Conservation (phyloP, 2,888 invertebrate species). For the Sinohyriopsis cumingii region DNA sequence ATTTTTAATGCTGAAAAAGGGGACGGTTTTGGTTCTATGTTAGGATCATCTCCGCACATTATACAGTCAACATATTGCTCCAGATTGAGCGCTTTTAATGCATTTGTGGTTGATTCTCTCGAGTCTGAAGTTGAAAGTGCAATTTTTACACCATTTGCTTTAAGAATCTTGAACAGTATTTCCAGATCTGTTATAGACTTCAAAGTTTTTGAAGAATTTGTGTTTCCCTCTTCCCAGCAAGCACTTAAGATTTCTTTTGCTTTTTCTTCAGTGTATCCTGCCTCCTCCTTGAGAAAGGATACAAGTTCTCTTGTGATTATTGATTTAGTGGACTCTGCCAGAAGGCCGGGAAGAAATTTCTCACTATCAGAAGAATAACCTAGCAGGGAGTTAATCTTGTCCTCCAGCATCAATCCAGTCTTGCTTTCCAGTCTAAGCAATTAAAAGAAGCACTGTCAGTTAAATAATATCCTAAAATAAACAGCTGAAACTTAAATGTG, state of each 20-base stretch:
- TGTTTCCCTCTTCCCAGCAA: constrained; percentile 64
- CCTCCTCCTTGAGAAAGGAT: constrained; percentile 53
- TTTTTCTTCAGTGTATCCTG: constrained; percentile 48
- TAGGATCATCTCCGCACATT: constrained; percentile 73
- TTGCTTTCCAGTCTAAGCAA: constrained; percentile 62
- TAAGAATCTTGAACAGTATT: constrained; percentile 69
- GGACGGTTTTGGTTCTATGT: constrained; percentile 71
- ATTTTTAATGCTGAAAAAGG: constrained; percentile 71
- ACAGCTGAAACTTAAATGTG: not conserved
- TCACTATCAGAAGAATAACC: constrained; percentile 68
- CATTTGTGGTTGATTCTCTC: constrained; percentile 52
- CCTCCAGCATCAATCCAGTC: constrained; percentile 65
- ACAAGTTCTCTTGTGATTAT: constrained; percentile 49
- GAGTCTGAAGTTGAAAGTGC: constrained; percentile 73
- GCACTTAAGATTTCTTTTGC: constrained; percentile 57
- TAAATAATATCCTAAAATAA: not conserved
- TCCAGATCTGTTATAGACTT: constrained; percentile 69
- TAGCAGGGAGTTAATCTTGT: constrained; percentile 68
- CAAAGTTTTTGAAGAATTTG: constrained; percentile 57
- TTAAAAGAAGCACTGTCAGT: not conserved
- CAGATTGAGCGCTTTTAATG: constrained; percentile 51
- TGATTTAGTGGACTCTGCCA: constrained; percentile 71
- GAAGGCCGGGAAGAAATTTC: constrained; percentile 68
- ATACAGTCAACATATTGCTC: constrained; percentile 68
- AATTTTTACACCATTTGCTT: constrained; percentile 70